phyloP scores from a whole-genome alignment of 2,797 vertebrate genomes.

The Sebastes oblongus region DNA sequence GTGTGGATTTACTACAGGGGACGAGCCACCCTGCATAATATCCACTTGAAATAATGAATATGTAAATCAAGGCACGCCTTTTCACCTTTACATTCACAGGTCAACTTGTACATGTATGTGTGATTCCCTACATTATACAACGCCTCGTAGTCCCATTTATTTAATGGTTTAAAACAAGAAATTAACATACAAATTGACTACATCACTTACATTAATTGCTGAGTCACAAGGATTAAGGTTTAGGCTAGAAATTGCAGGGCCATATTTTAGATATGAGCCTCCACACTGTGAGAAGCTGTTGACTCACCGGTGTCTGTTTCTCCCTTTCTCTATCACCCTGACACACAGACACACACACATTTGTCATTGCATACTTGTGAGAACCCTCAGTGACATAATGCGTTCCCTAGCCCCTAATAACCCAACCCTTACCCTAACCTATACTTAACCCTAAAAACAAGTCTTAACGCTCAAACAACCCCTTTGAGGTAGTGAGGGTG shows the following conservation, averaged over 20 bases:
- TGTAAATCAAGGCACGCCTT: not conserved
- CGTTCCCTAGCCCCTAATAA: not conserved
- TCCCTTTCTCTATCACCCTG: not conserved
- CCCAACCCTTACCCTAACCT: not conserved
- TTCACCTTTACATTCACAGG: not conserved
- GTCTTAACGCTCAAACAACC: not conserved
- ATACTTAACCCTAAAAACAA: not conserved
- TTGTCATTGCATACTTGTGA: not conserved
- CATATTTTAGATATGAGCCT: conserved; percentile 11
- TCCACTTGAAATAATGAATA: not conserved
- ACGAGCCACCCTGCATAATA: not conserved
- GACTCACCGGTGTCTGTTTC: not conserved
- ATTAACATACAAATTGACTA: not conserved
- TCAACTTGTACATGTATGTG: not conserved
- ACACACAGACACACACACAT: not conserved
- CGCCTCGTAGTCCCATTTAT: not conserved
- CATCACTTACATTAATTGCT: not conserved
- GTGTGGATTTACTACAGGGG: not conserved
- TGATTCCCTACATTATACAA: not conserved
- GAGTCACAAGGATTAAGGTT: not conserved
- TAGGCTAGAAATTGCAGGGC: no score
- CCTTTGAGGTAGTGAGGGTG: not conserved
- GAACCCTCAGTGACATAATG: not conserved
- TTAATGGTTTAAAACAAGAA: not conserved
- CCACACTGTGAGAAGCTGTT: conserved; percentile 2